phyloP scores from a whole-genome alignment of 1,140 invertebrate species.

The Penaeus indicus region DNA sequence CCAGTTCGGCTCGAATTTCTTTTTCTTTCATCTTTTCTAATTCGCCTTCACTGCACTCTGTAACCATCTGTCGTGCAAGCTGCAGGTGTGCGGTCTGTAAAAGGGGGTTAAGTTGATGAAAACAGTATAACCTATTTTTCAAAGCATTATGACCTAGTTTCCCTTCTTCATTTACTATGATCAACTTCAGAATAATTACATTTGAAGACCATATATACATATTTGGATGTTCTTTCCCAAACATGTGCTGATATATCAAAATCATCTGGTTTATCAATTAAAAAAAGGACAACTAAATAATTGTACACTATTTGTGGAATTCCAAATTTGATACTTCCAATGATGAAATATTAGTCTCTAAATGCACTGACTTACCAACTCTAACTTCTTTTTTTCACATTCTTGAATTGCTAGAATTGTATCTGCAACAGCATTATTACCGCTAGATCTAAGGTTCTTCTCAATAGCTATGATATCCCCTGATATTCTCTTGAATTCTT shows the following conservation, averaged over 20 bases:
- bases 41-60: slow-evolving; percentile 27
- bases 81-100: slow-evolving; percentile 35
- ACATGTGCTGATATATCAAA: too few species aligned
- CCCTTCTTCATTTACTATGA: background rate
- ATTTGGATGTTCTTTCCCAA: too few species aligned
- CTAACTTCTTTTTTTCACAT: slow-evolving; percentile 46
- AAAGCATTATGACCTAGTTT: background rate
- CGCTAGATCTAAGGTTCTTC: slow-evolving; percentile 4
- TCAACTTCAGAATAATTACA: too few species aligned
- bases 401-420: slow-evolving; percentile 29
- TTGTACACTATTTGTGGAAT: background rate
- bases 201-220: too few species aligned
- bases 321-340: background rate
- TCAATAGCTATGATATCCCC: slow-evolving; percentile 36
- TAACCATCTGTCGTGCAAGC: slow-evolving; percentile 39
- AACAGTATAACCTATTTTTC: background rate
- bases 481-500: slow-evolving; percentile 48
- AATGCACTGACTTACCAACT: slow-evolving; percentile 22
- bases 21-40: slow-evolving; percentile 32
- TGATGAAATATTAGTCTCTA: background rate
- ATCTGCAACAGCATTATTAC: slow-evolving; percentile 13
- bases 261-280: too few species aligned
- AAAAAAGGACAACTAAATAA: too few species aligned
- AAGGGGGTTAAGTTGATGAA: background rate
- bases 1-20: slow-evolving; percentile 38